Conservation (phyloP, 2,113 vertebrate genomes). For the Rhineura floridana region DNA sequence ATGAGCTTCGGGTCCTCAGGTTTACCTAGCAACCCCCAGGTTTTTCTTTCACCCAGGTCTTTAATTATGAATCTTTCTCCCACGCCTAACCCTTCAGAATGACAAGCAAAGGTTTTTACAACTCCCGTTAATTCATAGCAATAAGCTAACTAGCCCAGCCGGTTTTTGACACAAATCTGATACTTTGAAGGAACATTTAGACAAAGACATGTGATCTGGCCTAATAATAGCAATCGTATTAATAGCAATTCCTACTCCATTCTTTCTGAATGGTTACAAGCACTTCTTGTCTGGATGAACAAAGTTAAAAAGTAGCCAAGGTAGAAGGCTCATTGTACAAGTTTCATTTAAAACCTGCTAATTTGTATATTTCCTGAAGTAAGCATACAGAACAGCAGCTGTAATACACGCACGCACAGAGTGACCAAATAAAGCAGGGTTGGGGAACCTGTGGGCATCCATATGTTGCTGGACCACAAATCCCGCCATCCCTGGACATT, state of each 20-base stretch:
- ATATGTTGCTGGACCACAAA: too few relatives aligned
- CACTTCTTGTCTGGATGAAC: too few relatives aligned
- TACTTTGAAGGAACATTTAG: neutral
- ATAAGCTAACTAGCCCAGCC: neutral
- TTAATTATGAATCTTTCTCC: constrained; percentile 1
- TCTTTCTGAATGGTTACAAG: neutral
- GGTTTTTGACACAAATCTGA: neutral
- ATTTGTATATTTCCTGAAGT: neutral
- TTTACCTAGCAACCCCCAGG: neutral
- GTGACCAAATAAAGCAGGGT: too few relatives aligned
- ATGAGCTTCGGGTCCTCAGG: neutral
- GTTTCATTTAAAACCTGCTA: neutral
- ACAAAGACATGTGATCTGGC: neutral
- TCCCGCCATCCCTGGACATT: too few relatives aligned
- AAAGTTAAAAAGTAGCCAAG: neutral
- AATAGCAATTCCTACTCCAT: neutral
- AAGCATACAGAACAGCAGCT: neutral
- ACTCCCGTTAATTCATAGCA: neutral
- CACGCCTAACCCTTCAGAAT: neutral
- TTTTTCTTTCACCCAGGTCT: neutral
- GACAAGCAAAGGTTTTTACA: neutral
- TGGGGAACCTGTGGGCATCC: too few relatives aligned
- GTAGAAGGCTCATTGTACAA: neutral
- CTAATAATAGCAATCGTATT: neutral
- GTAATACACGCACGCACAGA: too few relatives aligned